phyloP scores from a whole-genome alignment of 2,113 vertebrate genomes.

The Coptodon rendalli region DNA sequence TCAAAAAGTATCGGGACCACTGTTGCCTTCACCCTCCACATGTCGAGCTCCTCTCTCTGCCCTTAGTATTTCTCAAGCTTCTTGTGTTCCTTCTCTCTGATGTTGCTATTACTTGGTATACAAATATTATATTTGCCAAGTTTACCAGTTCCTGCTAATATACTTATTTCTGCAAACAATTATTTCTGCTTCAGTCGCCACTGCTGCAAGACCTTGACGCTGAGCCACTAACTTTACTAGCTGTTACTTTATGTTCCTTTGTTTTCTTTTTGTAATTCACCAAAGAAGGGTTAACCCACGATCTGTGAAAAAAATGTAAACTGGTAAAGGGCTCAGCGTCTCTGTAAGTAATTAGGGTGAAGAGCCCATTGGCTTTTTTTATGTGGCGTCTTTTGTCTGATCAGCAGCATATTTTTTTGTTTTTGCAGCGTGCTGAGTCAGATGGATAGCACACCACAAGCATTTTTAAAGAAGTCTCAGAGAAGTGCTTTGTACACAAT shows the following conservation, averaged over 20 bases:
- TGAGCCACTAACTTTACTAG: background rate
- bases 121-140: background rate
- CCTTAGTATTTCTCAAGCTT: background rate
- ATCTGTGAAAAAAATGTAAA: slow-evolving; percentile 17
- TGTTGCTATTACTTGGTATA: background rate
- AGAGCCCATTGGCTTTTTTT: background rate
- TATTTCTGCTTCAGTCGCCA: background rate
- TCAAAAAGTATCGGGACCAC: background rate
- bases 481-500: slow-evolving; percentile 25
- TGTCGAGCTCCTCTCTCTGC: background rate
- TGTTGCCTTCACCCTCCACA: background rate
- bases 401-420: slow-evolving; percentile 38
- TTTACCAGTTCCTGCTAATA: background rate
- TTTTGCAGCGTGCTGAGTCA: slow-evolving; percentile 38
- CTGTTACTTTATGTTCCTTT: slow-evolving; percentile 18
- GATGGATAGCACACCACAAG: slow-evolving; percentile 27
- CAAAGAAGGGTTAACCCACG: background rate
- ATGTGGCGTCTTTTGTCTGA: slow-evolving; percentile 33
- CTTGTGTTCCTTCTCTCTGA: background rate
- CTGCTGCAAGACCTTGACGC: background rate
- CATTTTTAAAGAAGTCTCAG: slow-evolving; percentile 13
- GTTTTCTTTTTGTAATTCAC: background rate
- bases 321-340: background rate
- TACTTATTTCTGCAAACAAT: background rate
- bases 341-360: slow-evolving; percentile 41